Percentiles rank a stretch among this genome's conserved stretches.
Conservation (phyloP, 2,888 invertebrate genomes). For the Microdon myrmicae region DNA sequence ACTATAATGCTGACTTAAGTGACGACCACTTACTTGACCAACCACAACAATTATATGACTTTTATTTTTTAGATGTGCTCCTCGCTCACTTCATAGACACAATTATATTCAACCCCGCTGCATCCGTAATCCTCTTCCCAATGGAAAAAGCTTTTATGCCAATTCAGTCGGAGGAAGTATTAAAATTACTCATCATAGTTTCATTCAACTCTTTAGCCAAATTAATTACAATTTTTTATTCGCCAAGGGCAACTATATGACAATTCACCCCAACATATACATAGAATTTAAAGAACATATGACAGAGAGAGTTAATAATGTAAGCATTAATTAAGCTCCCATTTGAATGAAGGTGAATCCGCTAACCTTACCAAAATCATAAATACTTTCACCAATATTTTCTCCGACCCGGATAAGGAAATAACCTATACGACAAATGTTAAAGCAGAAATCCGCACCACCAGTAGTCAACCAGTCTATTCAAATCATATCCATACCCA, state of each 20-base stretch:
- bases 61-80: slow-evolving; percentile 26
- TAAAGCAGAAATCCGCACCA: slow-evolving; percentile 20
- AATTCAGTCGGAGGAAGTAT: slow-evolving; percentile 27
- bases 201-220: slow-evolving; percentile 7
- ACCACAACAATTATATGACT: slow-evolving; percentile 14
- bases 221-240: slow-evolving; percentile 6
- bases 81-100: slow-evolving; percentile 19
- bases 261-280: slow-evolving; percentile 1
- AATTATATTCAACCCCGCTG: slow-evolving; percentile 18
- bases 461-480: slow-evolving; percentile 15
- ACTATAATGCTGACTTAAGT: slow-evolving; percentile 1
- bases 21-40: slow-evolving; percentile 4
- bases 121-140: slow-evolving; percentile 18
- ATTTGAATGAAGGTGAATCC: slow-evolving; percentile 12
- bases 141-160: slow-evolving; percentile 23
- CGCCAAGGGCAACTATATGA: slow-evolving; percentile 13
- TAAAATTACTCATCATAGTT: slow-evolving; percentile 18
- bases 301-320: slow-evolving; percentile 9
- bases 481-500: slow-evolving; percentile 26
- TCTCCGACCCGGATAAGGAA: slow-evolving; percentile 13
- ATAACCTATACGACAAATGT: slow-evolving; percentile 17
- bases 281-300: slow-evolving; percentile 17
- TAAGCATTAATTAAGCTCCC: slow-evolving; percentile 16
- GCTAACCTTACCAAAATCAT: slow-evolving; percentile 3
- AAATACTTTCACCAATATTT: neutral